Percentiles rank a stretch among this genome's conserved stretches.
phyloP scores from a whole-genome alignment of 2,888 invertebrate species.

The Andrena camellia region DNA sequence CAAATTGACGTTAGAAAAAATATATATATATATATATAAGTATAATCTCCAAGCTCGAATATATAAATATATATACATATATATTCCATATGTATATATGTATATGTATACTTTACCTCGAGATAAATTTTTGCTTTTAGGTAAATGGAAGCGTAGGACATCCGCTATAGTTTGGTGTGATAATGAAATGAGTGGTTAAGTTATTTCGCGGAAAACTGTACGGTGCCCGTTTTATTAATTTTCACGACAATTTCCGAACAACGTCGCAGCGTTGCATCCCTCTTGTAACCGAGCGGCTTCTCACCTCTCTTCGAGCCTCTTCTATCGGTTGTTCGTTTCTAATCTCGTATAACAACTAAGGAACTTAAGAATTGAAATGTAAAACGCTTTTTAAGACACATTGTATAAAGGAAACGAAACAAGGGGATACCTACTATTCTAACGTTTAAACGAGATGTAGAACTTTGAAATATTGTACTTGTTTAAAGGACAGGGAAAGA shows the following conservation, averaged over 20 bases:
- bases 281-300: constrained; percentile 35
- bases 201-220: constrained; percentile 59
- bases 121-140: constrained; percentile 51
- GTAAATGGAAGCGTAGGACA: constrained; percentile 50
- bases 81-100: constrained; percentile 20
- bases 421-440: constrained; percentile 70
- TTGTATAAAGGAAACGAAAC: constrained; percentile 66
- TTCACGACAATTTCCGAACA: constrained; percentile 58
- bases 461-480: constrained; percentile 74
- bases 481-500: constrained; percentile 65
- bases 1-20: constrained; percentile 36
- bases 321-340: constrained; percentile 43
- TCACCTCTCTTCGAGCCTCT: constrained; percentile 54
- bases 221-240: constrained; percentile 50
- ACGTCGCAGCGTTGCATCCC: constrained; percentile 57
- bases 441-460: constrained; percentile 76
- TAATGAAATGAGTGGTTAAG: constrained; percentile 62
- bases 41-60: constrained; percentile 45
- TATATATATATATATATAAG: constrained; percentile 24
- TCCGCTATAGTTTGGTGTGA: constrained; percentile 57
- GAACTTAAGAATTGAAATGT: constrained; percentile 57
- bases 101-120: constrained; percentile 55
- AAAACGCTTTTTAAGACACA: constrained; percentile 74
- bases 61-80: constrained; percentile 10
- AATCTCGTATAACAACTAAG: constrained; percentile 52